phyloP scores from a whole-genome alignment of 2,113 vertebrate species.

The Copsychus sechellarum region DNA sequence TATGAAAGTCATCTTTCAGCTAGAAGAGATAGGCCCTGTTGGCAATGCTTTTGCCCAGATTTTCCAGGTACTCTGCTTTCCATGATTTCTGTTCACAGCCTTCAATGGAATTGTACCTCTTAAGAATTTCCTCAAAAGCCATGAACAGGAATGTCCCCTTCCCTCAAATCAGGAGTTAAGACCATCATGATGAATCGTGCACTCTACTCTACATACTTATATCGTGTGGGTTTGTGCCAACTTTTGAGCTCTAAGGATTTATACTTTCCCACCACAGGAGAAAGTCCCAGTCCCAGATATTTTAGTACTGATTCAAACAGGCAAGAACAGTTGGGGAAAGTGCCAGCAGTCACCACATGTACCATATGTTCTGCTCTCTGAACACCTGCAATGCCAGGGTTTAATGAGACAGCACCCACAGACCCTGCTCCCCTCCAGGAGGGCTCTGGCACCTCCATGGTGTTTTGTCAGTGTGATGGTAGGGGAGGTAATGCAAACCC shows the following conservation, averaged over 20 bases:
- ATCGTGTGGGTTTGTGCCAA: background rate
- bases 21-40: background rate
- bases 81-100: background rate
- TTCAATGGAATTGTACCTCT: background rate
- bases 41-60: background rate
- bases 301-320: background rate
- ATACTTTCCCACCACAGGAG: background rate
- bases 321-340: background rate
- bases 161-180: background rate
- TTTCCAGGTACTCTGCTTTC: background rate
- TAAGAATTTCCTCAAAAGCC: background rate
- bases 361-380: accelerated
- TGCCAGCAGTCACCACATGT: accelerated
- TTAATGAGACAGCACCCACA: background rate
- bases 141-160: background rate
- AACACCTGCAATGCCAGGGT: background rate
- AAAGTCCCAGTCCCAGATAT: background rate
- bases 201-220: background rate
- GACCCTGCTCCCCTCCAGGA: background rate
- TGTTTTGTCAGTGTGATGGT: accelerated
- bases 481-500: background rate
- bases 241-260: background rate
- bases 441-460: accelerated
- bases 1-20: background rate
- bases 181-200: accelerated